Evolutionary conservation across 2,888 invertebrate genomes (phyloP), one percentile per base, ranked within the genome.

Genomic region (Lydus trimaculatus): DNA sequence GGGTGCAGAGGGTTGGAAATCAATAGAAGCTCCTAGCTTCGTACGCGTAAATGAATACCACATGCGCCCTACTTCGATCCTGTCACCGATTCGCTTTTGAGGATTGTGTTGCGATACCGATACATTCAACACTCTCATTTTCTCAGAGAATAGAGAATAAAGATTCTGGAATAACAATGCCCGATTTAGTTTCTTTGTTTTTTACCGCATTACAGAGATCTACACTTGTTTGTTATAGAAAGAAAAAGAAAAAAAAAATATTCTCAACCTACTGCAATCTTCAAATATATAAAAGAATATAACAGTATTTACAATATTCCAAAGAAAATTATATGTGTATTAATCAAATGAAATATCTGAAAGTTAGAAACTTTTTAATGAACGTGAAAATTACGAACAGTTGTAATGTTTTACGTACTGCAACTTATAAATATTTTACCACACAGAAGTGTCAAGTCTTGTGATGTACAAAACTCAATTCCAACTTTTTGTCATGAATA

Each of bases 41-140:
- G 78, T 79, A 79, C 79, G 80, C 79, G 80, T 79, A 80, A 80
- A 80, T 80, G 80, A 80, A 79, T 80, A 80, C 80, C 80, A 80
- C 80, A 80, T 80, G 80, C 80, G 80, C 79, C 76, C 77, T 80
- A 78, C 79, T 75, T 76, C 78, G 75, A 76, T 74, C 71, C 75
- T 69, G 76, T 75, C 76, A 74, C 76, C 70, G 73, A 76, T 74
- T 78, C 74, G 73, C 74, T 78, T 77, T 77, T 75, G 70, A 75
- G 75, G 72, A 76, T 77, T 75, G 75, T 76, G 75, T 76, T 73
- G 66, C 69, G 66, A 71, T 69, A 73, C 73, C 59, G 63, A 74
- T 73, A 74, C 74, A 72, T 74, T 73, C 70, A 69, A 71, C 74
- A 74, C 74, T 73, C 72, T 73, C 72, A 71, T 72, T 74, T 74